A percentile compares a stretch with the other conserved stretches of the same genome.
Evolutionary conservation across 2,113 vertebrate genomes (phyloP).

Genomic region (Ailurus styani): DNA sequence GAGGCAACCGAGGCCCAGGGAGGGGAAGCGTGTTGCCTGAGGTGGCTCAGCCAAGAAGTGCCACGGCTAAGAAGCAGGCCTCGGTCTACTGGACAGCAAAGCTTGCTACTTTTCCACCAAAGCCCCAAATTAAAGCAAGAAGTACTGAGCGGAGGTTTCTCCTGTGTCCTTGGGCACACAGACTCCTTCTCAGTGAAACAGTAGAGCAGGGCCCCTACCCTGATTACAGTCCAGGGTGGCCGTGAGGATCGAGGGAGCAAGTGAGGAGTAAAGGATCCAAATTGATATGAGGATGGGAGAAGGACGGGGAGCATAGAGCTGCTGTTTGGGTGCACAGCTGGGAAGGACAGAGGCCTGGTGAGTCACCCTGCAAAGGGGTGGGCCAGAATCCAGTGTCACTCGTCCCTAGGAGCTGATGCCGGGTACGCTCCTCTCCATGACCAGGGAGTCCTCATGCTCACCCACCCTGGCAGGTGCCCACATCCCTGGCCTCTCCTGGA

Average conservation of each 20-base stretch:
- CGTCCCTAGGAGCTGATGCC: neutral
- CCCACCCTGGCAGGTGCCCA: neutral
- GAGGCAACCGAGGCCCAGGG: neutral
- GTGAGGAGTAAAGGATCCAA: neutral
- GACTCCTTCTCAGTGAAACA: neutral
- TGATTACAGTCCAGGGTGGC: neutral
- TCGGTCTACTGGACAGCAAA: neutral
- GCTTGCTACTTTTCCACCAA: too few species aligned
- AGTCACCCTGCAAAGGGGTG: neutral
- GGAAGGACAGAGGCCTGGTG: neutral
- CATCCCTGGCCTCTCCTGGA: too few species aligned
- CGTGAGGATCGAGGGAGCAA: neutral
- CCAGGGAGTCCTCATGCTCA: fast-evolving
- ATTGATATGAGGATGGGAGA: fast-evolving
- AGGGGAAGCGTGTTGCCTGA: neutral
- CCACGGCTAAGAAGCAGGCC: neutral
- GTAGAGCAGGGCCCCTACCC: neutral
- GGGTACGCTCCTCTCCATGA: neutral
- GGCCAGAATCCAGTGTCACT: neutral
- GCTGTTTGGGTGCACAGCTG: neutral
- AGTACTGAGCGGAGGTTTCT: fast-evolving
- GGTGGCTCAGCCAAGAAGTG: neutral
- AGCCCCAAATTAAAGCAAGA: neutral
- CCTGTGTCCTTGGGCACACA: neutral
- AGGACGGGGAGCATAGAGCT: fast-evolving